Evolutionary conservation across 2,888 invertebrate genomes (phyloP).

Genomic region (Dorcus parallelipipedus): DNA sequence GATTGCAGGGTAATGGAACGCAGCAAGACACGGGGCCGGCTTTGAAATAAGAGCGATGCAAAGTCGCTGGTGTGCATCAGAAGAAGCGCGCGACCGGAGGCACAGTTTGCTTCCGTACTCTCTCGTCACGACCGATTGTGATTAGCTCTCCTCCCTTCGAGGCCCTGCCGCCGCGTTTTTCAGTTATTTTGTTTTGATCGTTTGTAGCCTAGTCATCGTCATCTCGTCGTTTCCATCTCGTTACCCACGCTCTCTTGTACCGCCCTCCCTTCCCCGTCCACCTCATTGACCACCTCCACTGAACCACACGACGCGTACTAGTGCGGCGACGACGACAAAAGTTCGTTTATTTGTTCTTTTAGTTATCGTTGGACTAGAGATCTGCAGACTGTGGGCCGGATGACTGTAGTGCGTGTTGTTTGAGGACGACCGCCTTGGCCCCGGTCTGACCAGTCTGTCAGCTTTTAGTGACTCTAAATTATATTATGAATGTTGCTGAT

Average conservation of each 20-base stretch:
- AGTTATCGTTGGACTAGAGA: too few relatives aligned
- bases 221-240: background rate
- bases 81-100: constrained; percentile 1
- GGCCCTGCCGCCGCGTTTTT: too few relatives aligned
- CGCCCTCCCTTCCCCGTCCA: background rate
- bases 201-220: too few relatives aligned
- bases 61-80: constrained; percentile 9
- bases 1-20: constrained; percentile 22
- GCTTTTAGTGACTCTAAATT: background rate
- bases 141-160: constrained; percentile 10
- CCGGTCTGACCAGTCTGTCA: background rate
- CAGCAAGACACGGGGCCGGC: constrained; percentile 26
- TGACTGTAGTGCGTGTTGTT: background rate
- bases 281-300: background rate
- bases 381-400: too few relatives aligned
- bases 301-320: background rate
- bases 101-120: background rate
- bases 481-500: constrained; percentile 4
- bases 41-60: constrained; percentile 13
- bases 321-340: background rate
- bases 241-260: constrained; percentile 1
- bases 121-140: constrained; percentile 20
- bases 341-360: background rate
- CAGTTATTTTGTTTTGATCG: too few relatives aligned
- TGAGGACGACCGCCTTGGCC: background rate